Conservation (phyloP, 2,888 invertebrate genomes). For the Neocrepidodera transversa region DNA sequence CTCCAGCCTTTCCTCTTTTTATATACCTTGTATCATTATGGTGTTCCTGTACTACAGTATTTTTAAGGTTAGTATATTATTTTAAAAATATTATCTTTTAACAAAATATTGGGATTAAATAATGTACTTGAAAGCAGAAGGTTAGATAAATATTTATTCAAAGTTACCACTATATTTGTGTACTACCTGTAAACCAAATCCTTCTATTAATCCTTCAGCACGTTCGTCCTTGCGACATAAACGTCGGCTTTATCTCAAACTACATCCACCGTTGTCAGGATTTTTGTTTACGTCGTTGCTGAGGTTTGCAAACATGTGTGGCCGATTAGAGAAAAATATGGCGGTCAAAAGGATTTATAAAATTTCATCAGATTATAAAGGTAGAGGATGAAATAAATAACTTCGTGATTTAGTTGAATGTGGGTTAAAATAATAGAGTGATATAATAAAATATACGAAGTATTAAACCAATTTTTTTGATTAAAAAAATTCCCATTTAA, state of each 20-base stretch:
- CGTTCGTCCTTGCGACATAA: neutral
- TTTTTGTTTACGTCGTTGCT: constrained; percentile 11
- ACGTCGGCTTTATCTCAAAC: constrained; percentile 4
- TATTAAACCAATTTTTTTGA: no score
- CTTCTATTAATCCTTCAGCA: neutral
- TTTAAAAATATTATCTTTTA: no score
- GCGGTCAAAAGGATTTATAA: neutral
- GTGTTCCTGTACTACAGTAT: constrained; percentile 97
- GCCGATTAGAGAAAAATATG: constrained; percentile 6
- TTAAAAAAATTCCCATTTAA: no score
- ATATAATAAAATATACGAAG: no score
- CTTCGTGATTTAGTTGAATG: no score
- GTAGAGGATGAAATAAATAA: no score
- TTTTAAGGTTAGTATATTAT: constrained; percentile 79
- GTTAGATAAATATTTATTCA: no score
- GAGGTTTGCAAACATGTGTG: constrained; percentile 5
- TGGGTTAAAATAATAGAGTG: no score
- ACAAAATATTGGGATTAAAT: no score
- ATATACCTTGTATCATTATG: constrained; percentile 98
- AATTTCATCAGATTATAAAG: no score
- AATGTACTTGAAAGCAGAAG: no score
- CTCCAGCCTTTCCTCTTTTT: constrained; percentile 97
- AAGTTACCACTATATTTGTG: no score
- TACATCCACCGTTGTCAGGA: neutral
- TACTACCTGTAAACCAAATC: neutral